These are phyloP conservation scores for Proteles cristata DNA, from an alignment of 2,113 vertebrate species.

Conservation along the genomic window DNA sequence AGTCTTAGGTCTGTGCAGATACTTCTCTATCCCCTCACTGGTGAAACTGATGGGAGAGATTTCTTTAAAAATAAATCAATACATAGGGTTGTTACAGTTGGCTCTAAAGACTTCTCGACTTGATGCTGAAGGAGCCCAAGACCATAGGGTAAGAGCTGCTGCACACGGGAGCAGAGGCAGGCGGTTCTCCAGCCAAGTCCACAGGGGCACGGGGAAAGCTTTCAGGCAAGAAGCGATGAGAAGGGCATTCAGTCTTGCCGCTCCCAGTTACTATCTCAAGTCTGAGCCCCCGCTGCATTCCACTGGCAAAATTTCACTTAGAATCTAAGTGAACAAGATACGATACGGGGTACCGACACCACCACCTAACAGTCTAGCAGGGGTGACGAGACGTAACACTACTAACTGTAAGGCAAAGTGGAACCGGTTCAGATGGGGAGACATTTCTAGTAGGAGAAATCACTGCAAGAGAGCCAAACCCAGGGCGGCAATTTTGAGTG, in stretches of 20 bases:
- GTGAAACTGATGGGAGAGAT: neutral
- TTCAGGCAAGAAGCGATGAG: neutral
- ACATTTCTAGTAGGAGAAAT: neutral
- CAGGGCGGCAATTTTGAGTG: neutral
- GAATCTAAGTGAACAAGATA: neutral
- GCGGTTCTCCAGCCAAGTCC: neutral
- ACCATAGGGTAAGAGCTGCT: neutral
- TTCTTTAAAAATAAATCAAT: neutral
- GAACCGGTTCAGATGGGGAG: neutral
- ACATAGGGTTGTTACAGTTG: neutral
- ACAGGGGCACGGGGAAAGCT: neutral
- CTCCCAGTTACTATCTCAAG: neutral
- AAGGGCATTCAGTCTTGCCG: neutral
- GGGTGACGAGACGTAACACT: neutral
- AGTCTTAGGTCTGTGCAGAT: neutral
- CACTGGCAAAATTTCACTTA: neutral
- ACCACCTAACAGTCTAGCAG: neutral
- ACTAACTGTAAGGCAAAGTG: neutral
- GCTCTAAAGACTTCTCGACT: neutral
- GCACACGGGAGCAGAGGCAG: neutral
- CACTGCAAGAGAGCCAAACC: constrained; percentile 4
- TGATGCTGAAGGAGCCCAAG: neutral
- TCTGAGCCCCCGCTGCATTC: neutral
- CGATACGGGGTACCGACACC: neutral
- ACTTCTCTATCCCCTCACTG: neutral